Base-by-base conservation (phyloP, 1,140 invertebrate species). In the Neelides sp. region DNA sequence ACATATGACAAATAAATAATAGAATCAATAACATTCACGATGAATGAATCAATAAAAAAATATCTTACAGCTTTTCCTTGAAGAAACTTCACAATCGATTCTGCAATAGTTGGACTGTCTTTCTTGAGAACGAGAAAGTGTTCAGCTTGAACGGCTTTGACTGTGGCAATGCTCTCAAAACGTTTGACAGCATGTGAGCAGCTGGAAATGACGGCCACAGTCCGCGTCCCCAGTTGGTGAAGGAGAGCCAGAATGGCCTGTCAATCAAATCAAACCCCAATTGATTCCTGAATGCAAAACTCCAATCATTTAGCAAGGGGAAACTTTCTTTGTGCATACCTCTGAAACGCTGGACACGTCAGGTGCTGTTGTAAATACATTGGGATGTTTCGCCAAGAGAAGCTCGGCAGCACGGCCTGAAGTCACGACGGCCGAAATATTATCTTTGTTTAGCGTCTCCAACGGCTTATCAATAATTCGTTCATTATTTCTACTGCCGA, bases 341-440 rank as follows among this genome's bases (percentile, higher is more conserved):
- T 63, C 58, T n/a, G 55, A 51, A 3, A 62, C 55, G 37, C 60
- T 55, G 39, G 55, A 51, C 23, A 63, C 52, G 34, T 60, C 62
- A 10, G 60, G 62, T 1, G 60, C 58, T 22, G 62, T 61, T 7
- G 62, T 62, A 34, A 63, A 59, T 13, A 63, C 59, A 42, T 61
- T 61, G 5, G 50, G 50, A 44, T 61, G 59, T 35, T 50, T 61
- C 26, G 50, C 44, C 20, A 61, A 37, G 3, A 61, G 42, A 12
- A 61, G 19, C 35, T 57, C 59, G 8, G 59, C 59, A 2, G 59
- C 59, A 23, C 53, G 24, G 1, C 55, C 22, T 7, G 55, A 61
- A 12, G 59, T 61, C n/a, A 61, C 59, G 26, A 61, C 53, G 1
- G 59, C 55, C 3, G 59, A 61, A 30, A 61, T 51, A 27, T 61